Base-by-base conservation (phyloP, 2,888 invertebrate genomes). In the Anthrax anthrax region DNA sequence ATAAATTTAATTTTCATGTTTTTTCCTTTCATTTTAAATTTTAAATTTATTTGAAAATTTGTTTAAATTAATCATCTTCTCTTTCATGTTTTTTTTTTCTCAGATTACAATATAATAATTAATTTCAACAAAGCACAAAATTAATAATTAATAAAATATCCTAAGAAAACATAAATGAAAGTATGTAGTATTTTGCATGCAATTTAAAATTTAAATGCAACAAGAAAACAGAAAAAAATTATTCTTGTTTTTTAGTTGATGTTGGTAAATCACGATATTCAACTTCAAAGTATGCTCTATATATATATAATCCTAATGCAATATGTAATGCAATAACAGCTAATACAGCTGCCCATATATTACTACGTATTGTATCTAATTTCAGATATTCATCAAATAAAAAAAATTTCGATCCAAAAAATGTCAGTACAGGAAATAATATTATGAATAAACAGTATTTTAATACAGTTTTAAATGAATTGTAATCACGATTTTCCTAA, bases 231-330 rank as follows among this genome's bases (percentile, higher is more conserved):
- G n/a, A n/a, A n/a, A n/a, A 23, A 23, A 23, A 6, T 37, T 47
- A 41, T 38, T 44, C 43, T 42, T 42, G 44, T 41, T 47, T 43
- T 34, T 45, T 45, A 16, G 4, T 4, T n/a, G 13, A n/a, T n/a
- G n/a, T 34, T 9, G n/a, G 4, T 12, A 4, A 4, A 13, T 46
- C 51, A 1, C 58, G n/a, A 2, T 4, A 3, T 19, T 63, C 75
- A 14, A 67, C 51, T 54, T 75, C 77, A 54, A 76, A 78, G 63
- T 86, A 88, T 0, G 87, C 87, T 58, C 75, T 76, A 60, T 80
- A 83, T 57, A 89, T 84, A 60, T 84, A 88, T 40, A 84, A 67
- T 23, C 81, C 88, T 49, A 89, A 62, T 4, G 85, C 83, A 51
- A 84, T 59, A 61, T 89, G 88, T 44, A 89, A 68, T 8, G 81